Evolutionary conservation across 2,113 vertebrate species (phyloP), one percentile per base, ranked within the genome.

Genomic region (Gobiocypris rarus): DNA sequence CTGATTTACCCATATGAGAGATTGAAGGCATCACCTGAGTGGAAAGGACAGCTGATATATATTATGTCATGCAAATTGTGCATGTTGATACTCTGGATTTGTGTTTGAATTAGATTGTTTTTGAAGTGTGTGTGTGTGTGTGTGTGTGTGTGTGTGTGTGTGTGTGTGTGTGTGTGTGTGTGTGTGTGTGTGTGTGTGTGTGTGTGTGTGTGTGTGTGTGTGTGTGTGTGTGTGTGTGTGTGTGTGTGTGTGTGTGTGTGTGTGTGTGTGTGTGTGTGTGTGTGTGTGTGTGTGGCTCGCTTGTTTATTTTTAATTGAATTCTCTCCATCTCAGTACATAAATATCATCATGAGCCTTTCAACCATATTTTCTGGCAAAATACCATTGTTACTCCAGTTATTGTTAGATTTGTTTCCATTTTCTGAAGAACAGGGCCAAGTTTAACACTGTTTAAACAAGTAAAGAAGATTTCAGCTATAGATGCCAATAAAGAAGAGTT

Each of bases 21-120:
- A 22, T 59, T 59, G 52, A 77, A 71, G 22, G 75, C 52, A 26
- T 61, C 41, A 56, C 52, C 28, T 19, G 41, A 24, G 80, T 45
- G 24, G 26, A 75, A 81, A 82, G 15, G 5, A 52, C 43, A 31
- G 59, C 59, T 69, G 70, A 86, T 84, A 58, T 76, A 56, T 85
- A 58, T 82, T 79, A 85, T 85, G 65, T 79, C 38, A 79, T 87
- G 83, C 79, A 82, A 61, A 87, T 87, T 59, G 58, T 71, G 24
- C 45, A 65, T 63, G 70, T 13, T 75, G 17, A 70, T 75, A 22
- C 45, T 67, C 24, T 52, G 19, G 45, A 48, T 75, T 63, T 73
- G 52, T 15, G 10, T 38, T 61, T 52, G 52, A 77, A 45, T 9
- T 50, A 34, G 78, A 31, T 56, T 6, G 58, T 56, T 54, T 79